A percentile compares a stretch with the other conserved stretches of the same genome.
Conservation (phyloP, 2,113 vertebrate genomes). For the rat (Rattus norvegicus) region GRCr8 NC_086025.1:57964501-57965000, state of each 20-base stretch:
- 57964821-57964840: conserved; percentile 1
- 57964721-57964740: neutral
- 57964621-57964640: too few relatives aligned
- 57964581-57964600: too few relatives aligned
- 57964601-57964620: too few relatives aligned
- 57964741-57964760: neutral
- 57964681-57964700: neutral
- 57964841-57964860: conserved; percentile 27
- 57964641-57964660: too few relatives aligned
- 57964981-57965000: conserved; percentile 44
- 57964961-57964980: conserved; percentile 23
- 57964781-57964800: neutral
- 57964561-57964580: too few relatives aligned
- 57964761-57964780: neutral
- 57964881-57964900: conserved; percentile 49
- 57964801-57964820: conserved; percentile 40
- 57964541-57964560: too few relatives aligned
- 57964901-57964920: conserved; percentile 57
- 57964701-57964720: neutral
- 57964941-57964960: neutral
- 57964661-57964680: too few relatives aligned
- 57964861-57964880: conserved; percentile 67
- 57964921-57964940: conserved; percentile 5
- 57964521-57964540: neutral
- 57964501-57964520: neutral